Evolutionary conservation across 1,140 invertebrate genomes (phyloP), one percentile per base, ranked within the genome.

Genomic region (Pseudoatta argentina): DNA sequence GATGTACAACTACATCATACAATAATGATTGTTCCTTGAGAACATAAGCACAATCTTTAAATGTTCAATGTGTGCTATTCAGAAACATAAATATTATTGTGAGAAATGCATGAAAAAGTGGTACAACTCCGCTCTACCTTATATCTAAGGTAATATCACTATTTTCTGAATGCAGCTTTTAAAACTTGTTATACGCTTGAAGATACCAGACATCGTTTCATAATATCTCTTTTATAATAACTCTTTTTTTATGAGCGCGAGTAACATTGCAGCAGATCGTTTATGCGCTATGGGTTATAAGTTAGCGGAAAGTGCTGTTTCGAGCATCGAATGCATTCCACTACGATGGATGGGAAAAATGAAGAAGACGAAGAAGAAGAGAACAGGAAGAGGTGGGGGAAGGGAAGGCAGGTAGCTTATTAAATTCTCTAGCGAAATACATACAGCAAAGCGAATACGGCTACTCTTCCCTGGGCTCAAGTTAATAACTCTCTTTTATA

Each of bases 351-450:
- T 71, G 48, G 21, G 10, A 72, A 27, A 34, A 34, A 73, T 61
- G 79, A 44, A 59, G 48, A 39, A 69, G 51, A 30, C n/a, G 55
- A 16, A 27, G 69, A 16, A 27, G 24, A 24, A 16, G 34, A n/a
- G 55, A 44, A 44, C 14, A 53, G 18, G 53, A 24, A 24, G 39
- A 71, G 10, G 2, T 3, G 39, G 66, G 2, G 39, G 12, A 10
- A 39, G 7, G 14, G 39, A 8, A 64, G 48, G 59, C 34, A 71
- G 51, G 51, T 66, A 39, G 61, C 79, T 82, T 82, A 82, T 82
- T 82, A 82, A 82, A 82, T 82, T 82, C 79, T 82, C 79, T 73
- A 82, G 79, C 55, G 24, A 82, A 82, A 82, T 73, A 39, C 67
- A 72, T 73, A 82, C 53, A 69, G 77, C 44, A 73, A 73, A 82